Conservation (phyloP, 2,113 vertebrate genomes). For the Tor tambroides region DNA sequence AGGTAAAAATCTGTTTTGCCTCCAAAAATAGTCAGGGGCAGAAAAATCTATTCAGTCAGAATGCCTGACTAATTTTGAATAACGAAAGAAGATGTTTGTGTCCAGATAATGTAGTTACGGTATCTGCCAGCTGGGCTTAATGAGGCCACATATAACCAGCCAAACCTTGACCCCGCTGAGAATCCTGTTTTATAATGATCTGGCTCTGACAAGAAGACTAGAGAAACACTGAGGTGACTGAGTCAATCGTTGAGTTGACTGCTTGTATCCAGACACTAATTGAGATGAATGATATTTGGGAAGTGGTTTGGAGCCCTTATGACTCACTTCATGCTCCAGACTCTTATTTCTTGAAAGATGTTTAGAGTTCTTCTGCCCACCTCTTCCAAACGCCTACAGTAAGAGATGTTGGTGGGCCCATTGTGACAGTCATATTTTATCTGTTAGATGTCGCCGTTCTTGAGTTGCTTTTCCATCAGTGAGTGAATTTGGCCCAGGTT, state of each 20-base stretch:
- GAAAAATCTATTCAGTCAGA: not conserved
- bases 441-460: not conserved
- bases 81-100: not conserved
- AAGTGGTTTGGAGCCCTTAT: not conserved
- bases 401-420: not conserved
- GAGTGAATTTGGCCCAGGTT: not conserved
- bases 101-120: not conserved
- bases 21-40: too few species aligned
- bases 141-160: not conserved
- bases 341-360: not conserved
- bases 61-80: not conserved
- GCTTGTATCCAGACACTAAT: not conserved
- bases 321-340: not conserved
- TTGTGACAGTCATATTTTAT: not conserved
- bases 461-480: not conserved
- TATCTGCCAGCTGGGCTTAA: not conserved
- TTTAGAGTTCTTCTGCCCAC: not conserved
- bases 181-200: not conserved
- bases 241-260: not conserved
- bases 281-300: not conserved
- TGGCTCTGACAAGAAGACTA: not conserved
- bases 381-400: not conserved
- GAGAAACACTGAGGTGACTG: not conserved
- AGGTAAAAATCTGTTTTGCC: too few species aligned
- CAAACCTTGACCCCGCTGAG: not conserved